Evolutionary conservation across 2,888 invertebrate genomes (phyloP).

Genomic region (Drosophila nr. fundita): DNA sequence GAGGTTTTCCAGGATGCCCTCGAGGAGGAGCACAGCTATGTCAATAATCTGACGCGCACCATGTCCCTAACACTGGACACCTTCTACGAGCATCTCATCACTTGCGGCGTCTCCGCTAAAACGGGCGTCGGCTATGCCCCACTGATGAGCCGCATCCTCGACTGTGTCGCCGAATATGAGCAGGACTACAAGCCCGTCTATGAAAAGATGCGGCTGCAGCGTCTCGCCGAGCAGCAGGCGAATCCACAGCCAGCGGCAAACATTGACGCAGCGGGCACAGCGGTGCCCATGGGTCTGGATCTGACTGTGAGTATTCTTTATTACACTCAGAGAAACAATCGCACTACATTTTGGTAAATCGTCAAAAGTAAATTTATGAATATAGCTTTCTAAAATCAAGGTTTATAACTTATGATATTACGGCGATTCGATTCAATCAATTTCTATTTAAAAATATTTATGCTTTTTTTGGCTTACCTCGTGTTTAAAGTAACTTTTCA

Average conservation of each 20-base stretch:
- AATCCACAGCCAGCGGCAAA: conserved; percentile 74
- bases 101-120: conserved; percentile 95
- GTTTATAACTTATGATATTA: too few species aligned
- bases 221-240: conserved; percentile 86
- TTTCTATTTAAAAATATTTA: background rate
- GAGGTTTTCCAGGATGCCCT: conserved; percentile 96
- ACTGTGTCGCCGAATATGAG: conserved; percentile 94
- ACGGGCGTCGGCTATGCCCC: conserved; percentile 94
- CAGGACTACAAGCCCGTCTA: conserved; percentile 93
- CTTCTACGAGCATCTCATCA: conserved; percentile 94
- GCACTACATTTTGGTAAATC: background rate
- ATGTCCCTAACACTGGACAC: conserved; percentile 98
- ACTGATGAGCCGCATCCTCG: conserved; percentile 91
- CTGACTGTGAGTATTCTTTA: background rate
- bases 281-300: conserved; percentile 8
- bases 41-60: conserved; percentile 94
- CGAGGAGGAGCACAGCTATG: conserved; percentile 91
- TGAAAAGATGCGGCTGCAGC: conserved; percentile 89
- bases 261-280: conserved; percentile 20
- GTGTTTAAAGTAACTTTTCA: background rate
- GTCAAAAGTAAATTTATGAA: background rate
- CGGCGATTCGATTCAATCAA: too few species aligned
- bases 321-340: background rate
- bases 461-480: background rate
- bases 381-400: too few species aligned